Conservation (phyloP, 2,797 vertebrate genomes). For the Acrossocheilus fasciatus region DNA sequence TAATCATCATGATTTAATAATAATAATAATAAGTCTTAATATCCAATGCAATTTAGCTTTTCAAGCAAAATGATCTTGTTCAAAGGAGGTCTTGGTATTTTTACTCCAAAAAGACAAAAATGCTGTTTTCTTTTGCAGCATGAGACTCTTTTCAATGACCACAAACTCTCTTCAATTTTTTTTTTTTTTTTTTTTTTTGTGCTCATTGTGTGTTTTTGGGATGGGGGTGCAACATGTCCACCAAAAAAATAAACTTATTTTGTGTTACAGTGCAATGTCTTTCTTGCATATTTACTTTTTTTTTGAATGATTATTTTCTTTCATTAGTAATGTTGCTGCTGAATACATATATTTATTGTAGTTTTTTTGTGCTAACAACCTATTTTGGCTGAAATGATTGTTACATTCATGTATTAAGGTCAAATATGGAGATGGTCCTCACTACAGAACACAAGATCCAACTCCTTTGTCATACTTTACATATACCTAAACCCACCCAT, state of each 20-base stretch:
- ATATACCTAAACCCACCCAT: too few relatives aligned
- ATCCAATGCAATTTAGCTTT: background rate
- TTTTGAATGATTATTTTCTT: background rate
- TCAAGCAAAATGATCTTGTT: constrained; percentile 13
- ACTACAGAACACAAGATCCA: too few relatives aligned
- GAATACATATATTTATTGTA: background rate
- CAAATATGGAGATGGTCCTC: background rate
- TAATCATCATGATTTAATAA: background rate
- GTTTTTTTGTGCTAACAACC: background rate
- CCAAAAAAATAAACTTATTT: background rate
- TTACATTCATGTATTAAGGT: background rate
- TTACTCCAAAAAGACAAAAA: background rate
- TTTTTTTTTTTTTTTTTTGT: background rate
- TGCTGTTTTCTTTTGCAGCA: background rate
- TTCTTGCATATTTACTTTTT: background rate
- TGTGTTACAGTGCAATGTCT: background rate
- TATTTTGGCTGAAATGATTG: background rate
- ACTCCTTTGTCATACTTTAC: too few relatives aligned
- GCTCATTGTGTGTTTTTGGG: background rate
- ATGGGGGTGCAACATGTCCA: background rate
- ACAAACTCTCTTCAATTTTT: too few relatives aligned
- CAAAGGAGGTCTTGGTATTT: background rate
- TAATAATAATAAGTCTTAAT: background rate
- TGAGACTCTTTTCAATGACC: background rate
- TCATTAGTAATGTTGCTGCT: background rate